phyloP scores from a whole-genome alignment of 2,113 vertebrate species.

The Tylochromis polylepis region DNA sequence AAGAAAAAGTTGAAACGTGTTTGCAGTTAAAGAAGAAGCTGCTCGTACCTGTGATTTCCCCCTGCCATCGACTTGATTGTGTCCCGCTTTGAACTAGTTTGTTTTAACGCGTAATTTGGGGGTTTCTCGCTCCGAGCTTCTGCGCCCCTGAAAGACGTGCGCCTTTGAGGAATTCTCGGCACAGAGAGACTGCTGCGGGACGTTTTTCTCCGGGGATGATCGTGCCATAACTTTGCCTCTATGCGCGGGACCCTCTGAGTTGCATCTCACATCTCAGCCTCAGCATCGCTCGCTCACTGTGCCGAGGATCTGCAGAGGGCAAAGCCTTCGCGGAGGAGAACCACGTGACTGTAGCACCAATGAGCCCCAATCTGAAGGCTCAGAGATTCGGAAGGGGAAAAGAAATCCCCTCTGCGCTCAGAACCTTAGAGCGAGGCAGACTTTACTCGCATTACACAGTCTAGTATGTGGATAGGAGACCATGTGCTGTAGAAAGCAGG shows the following conservation, averaged over 20 bases:
- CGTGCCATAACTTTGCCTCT: constrained; percentile 54
- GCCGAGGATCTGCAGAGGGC: constrained; percentile 21
- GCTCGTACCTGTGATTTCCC: constrained; percentile 31
- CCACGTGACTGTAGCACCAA: constrained; percentile 56
- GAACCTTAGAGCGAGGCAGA: constrained; percentile 9
- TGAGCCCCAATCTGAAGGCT: constrained; percentile 15
- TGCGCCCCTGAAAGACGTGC: constrained; percentile 11
- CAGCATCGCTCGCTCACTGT: constrained; percentile 13
- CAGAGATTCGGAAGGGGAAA: not conserved
- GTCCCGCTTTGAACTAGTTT: not conserved
- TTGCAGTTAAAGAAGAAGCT: not conserved
- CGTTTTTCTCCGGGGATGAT: constrained; percentile 2
- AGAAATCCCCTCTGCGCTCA: not conserved
- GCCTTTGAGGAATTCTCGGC: not conserved
- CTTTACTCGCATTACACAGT: not conserved
- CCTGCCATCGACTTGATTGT: not conserved
- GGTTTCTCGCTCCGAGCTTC: not conserved
- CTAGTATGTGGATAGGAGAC: not conserved
- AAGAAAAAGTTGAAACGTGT: not conserved
- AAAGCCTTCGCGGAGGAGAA: not conserved
- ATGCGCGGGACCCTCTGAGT: not conserved
- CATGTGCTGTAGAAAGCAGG: not conserved
- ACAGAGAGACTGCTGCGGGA: constrained; percentile 4
- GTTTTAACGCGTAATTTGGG: constrained; percentile 25
- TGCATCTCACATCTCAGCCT: constrained; percentile 40